Base-by-base conservation (phyloP, 2,113 vertebrate genomes). In the Microcebus griseorufus region DNA sequence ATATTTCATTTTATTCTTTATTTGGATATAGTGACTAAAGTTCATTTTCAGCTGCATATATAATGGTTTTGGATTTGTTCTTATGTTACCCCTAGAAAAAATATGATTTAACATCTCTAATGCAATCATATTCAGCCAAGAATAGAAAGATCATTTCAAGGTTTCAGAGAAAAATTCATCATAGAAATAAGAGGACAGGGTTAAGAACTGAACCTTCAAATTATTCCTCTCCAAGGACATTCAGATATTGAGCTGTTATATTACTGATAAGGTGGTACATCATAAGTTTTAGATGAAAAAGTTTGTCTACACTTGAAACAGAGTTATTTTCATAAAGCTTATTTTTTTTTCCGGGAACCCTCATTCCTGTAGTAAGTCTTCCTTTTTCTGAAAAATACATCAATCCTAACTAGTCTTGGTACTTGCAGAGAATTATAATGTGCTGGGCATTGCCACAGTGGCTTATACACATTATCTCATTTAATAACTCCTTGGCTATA, bases 241-340 rank as follows among this genome's bases (percentile, higher is more conserved):
- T 81, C 60, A 80, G 55, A 55, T 53, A 76, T 23, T 53, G 18
- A 73, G 34, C 42, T 72, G n/a, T 37, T 78, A 22, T 2, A 22
- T 20, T 69, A 76, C 12, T 73, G 51, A 62, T 11, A 25, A 69
- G 11, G 27, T 69, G 16, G 69, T 29, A 62, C 12, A 58, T 25
- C 9, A 1, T 81, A 84, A 84, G 23, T 72, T 79, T 92, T 53
- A 65, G 37, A 53, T 62, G 29, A 39, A 73, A 42, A 72, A 29
- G 25, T 48, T 13, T 53, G 20, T 58, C 13, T 60, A 42, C 37
- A 53, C 11, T 65, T 69, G n/a, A 76, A 83, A 93, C 39, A 80
- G 67, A 93, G 34, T 69, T 69, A 76, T 88, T 96, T 81, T 91
- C 58, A 92, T 62, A 81, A 70, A 80, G 39, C 13, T 45, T 53